Base-by-base conservation (phyloP, 2,113 vertebrate genomes). In the Nibea coibor region DNA sequence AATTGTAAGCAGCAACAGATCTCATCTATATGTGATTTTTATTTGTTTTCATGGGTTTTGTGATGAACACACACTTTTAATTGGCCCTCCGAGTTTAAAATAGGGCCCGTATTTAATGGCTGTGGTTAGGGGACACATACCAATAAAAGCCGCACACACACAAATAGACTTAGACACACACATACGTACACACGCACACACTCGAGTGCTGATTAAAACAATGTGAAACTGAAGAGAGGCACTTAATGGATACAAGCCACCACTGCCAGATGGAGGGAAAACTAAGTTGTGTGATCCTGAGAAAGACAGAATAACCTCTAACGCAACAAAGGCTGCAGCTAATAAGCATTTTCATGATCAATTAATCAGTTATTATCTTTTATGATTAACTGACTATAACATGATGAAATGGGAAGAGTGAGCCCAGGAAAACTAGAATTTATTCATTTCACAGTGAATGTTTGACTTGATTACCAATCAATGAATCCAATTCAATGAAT, bases 11-110 rank as follows among this genome's bases (percentile, higher is more conserved):
- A 89, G 88, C 86, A 72, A 53, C 83, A 85, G 71, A 88, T 87
- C 80, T 83, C 84, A 74, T 82, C 81, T 88, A 83, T 73, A 82
- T 84, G 71, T 51, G 82, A 91, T 87, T 89, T 93, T 84, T 81
- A 89, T 91, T 93, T 90, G 89, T 90, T 91, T 92, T 92, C 77
- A 84, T 84, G 84, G 83, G 47, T 87, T 90, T 93, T 86, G 76
- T 80, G 83, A 91, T 88, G 88, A 92, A 91, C 77, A 69, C 76
- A 77, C 72, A 82, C 45, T 87, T 86, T 89, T 89, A 90, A 92
- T 91, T 87, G 89, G 85, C 79, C 82, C 84, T 59, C 35, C 17
- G 53, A 63, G 67, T 88, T 91, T 88, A 82, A 91, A 93, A 93
- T 90, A 89, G 80, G 85, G 80, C 65, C 5, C 47, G 59, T 45